A percentile compares a stretch with the other conserved stretches of the same genome.
These are phyloP conservation scores for Amiota minor DNA, from an alignment of 2,888 invertebrate genomes.

Conservation along the genomic window DNA sequence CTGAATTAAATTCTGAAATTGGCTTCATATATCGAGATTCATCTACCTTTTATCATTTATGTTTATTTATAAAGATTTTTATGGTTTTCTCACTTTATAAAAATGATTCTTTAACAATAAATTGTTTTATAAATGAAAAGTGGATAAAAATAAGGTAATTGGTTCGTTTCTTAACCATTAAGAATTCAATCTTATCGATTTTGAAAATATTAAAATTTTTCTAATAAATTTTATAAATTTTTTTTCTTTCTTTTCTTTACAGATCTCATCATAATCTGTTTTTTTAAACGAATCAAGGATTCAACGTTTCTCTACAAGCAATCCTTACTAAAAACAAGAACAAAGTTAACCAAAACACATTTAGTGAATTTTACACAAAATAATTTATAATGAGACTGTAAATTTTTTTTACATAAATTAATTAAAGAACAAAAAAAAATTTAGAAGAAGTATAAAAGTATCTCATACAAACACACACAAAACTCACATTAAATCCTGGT, in stretches of 20 bases:
- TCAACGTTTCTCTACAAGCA: not conserved
- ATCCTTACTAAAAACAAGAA: constrained; percentile 9
- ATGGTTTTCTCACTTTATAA: no score
- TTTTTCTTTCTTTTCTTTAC: constrained; percentile 6
- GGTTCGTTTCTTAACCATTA: no score
- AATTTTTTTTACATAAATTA: not conserved
- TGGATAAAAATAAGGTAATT: no score
- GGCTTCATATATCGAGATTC: not conserved
- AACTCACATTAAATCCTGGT: not conserved
- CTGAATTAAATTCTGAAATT: not conserved
- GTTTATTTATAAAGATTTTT: no score
- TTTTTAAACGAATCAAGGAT: constrained; percentile 19
- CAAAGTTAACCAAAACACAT: constrained; percentile 16
- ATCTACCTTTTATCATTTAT: no score
- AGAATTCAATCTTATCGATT: not conserved
- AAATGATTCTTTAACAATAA: no score
- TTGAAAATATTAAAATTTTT: not conserved
- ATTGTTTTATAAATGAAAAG: no score
- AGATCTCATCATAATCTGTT: constrained; percentile 20
- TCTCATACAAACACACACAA: not conserved
- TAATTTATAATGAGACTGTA: constrained; percentile 21
- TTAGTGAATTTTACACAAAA: constrained; percentile 23
- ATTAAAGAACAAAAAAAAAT: not conserved
- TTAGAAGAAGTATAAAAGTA: not conserved
- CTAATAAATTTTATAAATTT: not conserved